Evolutionary conservation across 2,888 invertebrate genomes (phyloP).

Genomic region (Mongoloraphidia duomilia): DNA sequence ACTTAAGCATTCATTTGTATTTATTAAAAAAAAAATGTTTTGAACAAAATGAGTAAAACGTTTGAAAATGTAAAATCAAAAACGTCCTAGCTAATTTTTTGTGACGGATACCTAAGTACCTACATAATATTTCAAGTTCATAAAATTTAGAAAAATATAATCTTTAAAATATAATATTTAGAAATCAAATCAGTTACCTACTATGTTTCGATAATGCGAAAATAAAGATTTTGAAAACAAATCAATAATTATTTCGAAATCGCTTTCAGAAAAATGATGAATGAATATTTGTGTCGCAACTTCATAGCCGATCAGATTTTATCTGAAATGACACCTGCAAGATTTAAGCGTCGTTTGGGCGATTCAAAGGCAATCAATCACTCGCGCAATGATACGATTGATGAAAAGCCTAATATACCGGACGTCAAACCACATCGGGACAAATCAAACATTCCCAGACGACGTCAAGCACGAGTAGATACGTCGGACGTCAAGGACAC

Average conservation of each 20-base stretch:
- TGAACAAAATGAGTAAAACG: no score
- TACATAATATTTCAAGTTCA: not conserved
- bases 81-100: no score
- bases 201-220: not conserved
- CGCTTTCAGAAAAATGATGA: slow-evolving; percentile 53
- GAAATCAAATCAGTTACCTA: not conserved
- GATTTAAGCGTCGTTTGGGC: slow-evolving; percentile 31
- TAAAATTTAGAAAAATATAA: not conserved
- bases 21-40: no score
- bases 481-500: slow-evolving; percentile 30
- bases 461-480: slow-evolving; percentile 18
- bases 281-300: slow-evolving; percentile 61
- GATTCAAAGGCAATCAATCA: slow-evolving; percentile 22
- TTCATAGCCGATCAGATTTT: slow-evolving; percentile 61
- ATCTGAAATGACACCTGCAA: slow-evolving; percentile 38
- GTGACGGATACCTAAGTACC: not conserved
- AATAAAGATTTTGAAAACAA: not conserved
- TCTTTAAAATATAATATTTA: not conserved
- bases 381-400: slow-evolving; percentile 12
- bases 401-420: not conserved
- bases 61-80: not conserved
- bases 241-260: not conserved
- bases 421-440: slow-evolving; percentile 1
- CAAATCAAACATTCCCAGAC: slow-evolving; percentile 9
- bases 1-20: no score